A percentile compares a stretch with the other conserved stretches of the same genome.
These are phyloP conservation scores for Formica exsecta DNA, from an alignment of 1,140 invertebrate species.

Conservation along the genomic window DNA sequence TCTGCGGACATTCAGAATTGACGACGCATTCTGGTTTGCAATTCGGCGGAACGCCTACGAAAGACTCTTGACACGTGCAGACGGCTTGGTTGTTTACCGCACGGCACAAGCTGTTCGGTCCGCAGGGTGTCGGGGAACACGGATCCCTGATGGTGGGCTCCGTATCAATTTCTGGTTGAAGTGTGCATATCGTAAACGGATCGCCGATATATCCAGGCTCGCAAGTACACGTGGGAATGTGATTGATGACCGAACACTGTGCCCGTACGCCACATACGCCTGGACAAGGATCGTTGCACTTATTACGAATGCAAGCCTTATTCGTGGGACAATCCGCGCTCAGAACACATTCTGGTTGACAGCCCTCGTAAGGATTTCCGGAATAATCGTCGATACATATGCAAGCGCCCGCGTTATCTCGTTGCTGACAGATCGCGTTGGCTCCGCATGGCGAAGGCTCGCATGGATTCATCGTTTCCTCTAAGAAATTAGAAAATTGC, in stretches of 20 bases:
- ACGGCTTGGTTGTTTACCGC: constrained; percentile 86
- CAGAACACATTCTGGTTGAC: constrained; percentile 88
- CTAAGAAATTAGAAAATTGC: constrained; percentile 61
- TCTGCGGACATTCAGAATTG: constrained; percentile 92
- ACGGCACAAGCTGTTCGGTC: constrained; percentile 87
- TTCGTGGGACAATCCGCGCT: constrained; percentile 88
- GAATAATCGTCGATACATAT: constrained; percentile 87
- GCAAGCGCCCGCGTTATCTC: constrained; percentile 86
- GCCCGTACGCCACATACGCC: constrained; percentile 87
- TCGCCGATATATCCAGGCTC: constrained; percentile 87
- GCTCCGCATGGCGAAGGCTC: constrained; percentile 88
- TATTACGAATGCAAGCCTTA: constrained; percentile 88
- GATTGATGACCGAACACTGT: constrained; percentile 89
- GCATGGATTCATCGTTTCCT: constrained; percentile 85
- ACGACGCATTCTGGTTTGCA: constrained; percentile 93
- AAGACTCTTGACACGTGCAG: constrained; percentile 87
- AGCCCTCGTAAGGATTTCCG: constrained; percentile 87
- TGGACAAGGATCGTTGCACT: constrained; percentile 88
- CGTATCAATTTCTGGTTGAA: constrained; percentile 76
- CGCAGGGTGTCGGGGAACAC: constrained; percentile 87
- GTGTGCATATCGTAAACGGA: constrained; percentile 87
- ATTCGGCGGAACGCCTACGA: constrained; percentile 88
- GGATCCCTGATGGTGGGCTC: constrained; percentile 81
- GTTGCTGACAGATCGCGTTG: constrained; percentile 87
- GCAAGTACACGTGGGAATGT: constrained; percentile 90